phyloP scores from a whole-genome alignment of 2,113 vertebrate species.

The Apus apus region DNA sequence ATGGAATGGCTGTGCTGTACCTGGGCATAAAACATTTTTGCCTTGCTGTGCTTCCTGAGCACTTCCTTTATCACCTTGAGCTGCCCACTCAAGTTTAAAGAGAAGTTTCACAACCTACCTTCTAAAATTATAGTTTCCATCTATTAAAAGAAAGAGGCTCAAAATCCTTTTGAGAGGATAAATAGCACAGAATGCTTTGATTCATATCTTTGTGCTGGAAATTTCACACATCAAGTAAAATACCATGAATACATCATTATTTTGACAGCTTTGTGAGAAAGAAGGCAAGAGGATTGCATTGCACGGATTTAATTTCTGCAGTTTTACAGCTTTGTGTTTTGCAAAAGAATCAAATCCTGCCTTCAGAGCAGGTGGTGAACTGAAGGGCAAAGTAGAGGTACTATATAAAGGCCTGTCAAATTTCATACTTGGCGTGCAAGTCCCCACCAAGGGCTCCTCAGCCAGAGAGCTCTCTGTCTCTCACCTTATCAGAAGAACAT shows the following conservation, averaged over 20 bases:
- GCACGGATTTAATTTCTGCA: constrained; percentile 41
- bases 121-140: constrained; percentile 53
- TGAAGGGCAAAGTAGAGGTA: not conserved
- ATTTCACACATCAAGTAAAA: constrained; percentile 58
- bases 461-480: not conserved
- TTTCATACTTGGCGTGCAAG: not conserved
- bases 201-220: constrained; percentile 40
- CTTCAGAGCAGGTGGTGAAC: constrained; percentile 16
- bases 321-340: constrained; percentile 44
- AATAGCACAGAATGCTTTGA: constrained; percentile 56
- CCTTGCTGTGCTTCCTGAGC: not conserved
- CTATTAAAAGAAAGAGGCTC: constrained; percentile 13
- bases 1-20: not conserved
- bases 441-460: not conserved
- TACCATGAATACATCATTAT: constrained; percentile 58
- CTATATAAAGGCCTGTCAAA: not conserved
- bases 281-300: not conserved
- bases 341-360: constrained; percentile 11
- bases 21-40: constrained; percentile 5
- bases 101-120: constrained; percentile 15
- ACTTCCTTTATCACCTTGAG: constrained; percentile 37
- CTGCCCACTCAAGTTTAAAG: constrained; percentile 18
- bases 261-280: constrained; percentile 56
- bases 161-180: constrained; percentile 53
- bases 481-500: not conserved